phyloP scores from a whole-genome alignment of 2,113 vertebrate species.

The Strix aluco region DNA sequence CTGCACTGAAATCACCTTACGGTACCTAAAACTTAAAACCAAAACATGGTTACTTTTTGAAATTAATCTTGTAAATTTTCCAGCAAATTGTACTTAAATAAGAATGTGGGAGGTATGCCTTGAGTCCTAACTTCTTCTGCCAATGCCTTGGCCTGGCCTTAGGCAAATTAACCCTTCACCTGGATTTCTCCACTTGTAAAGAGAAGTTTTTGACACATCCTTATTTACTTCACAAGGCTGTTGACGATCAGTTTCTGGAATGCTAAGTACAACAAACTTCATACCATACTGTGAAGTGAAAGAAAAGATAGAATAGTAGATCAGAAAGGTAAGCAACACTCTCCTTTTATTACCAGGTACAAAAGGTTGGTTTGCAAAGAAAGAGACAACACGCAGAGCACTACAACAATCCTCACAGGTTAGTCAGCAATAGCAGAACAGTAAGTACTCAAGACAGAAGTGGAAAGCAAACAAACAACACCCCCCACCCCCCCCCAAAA shows the following conservation, averaged over 20 bases:
- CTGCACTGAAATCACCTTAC: neutral
- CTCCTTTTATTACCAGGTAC: neutral
- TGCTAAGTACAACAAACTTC: neutral
- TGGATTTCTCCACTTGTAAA: neutral
- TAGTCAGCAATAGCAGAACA: neutral
- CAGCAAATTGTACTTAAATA: neutral
- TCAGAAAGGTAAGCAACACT: neutral
- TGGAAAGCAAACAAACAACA: neutral
- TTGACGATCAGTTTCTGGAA: neutral
- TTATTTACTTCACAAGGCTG: conserved; percentile 13
- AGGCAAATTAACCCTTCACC: conserved; percentile 16
- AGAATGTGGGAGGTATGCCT: neutral
- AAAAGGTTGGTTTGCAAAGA: neutral
- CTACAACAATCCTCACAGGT: neutral
- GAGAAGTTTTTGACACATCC: conserved; percentile 28
- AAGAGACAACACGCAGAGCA: neutral
- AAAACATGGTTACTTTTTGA: neutral
- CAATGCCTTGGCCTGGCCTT: neutral
- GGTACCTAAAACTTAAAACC: neutral
- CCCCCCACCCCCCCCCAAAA: too few relatives aligned
- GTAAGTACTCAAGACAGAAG: neutral
- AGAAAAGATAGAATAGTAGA: neutral
- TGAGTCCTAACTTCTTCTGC: neutral
- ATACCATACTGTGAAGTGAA: neutral
- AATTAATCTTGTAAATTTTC: neutral